phyloP scores from a whole-genome alignment of 2,888 invertebrate species.

The Crepidodera aurea region DNA sequence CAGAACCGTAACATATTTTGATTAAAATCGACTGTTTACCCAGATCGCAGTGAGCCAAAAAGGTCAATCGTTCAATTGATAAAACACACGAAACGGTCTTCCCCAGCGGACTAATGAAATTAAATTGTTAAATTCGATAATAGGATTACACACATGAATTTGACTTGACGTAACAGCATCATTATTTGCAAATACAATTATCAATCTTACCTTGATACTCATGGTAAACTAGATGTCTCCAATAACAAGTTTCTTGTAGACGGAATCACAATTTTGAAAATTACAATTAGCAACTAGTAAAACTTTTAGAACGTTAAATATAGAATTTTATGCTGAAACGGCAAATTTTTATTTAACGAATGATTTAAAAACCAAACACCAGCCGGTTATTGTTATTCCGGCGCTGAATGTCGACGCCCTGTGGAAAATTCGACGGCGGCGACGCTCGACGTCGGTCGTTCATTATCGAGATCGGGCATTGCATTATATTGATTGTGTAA shows the following conservation, averaged over 20 bases:
- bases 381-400: constrained; percentile 26
- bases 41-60: too few relatives aligned
- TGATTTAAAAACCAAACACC: background rate
- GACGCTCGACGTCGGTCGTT: constrained; percentile 32
- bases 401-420: constrained; percentile 47
- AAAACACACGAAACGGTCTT: background rate
- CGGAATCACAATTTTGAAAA: too few relatives aligned
- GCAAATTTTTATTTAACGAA: too few relatives aligned
- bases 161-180: constrained; percentile 15
- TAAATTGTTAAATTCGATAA: background rate
- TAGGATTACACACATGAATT: background rate
- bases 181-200: constrained; percentile 31
- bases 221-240: constrained; percentile 27
- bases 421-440: constrained; percentile 42
- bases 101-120: background rate
- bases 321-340: too few relatives aligned
- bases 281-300: too few relatives aligned
- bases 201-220: constrained; percentile 46
- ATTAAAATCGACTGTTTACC: too few relatives aligned
- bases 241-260: background rate
- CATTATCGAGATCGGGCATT: constrained; percentile 4
- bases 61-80: background rate
- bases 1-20: too few relatives aligned
- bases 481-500: constrained; percentile 12
- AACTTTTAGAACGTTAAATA: too few relatives aligned